Conservation (phyloP, 2,888 invertebrate genomes). For the Euplagia quadripunctaria region DNA sequence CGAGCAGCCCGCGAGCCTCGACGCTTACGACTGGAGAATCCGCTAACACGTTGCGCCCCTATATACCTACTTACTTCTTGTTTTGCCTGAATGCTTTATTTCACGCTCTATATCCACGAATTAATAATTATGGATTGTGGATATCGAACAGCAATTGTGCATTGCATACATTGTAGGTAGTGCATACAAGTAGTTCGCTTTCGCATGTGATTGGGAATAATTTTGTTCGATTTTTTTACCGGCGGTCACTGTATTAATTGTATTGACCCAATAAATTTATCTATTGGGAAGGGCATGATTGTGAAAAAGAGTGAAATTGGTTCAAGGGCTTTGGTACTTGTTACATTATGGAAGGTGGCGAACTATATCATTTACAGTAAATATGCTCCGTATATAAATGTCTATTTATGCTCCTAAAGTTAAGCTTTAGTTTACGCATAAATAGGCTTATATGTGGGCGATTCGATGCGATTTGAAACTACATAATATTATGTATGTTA, state of each 20-base stretch:
- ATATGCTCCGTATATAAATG: not conserved
- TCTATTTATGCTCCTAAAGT: not conserved
- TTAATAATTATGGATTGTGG: conserved; percentile 78
- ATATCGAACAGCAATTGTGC: conserved; percentile 61
- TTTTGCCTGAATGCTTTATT: conserved; percentile 80
- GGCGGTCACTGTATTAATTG: conserved; percentile 47
- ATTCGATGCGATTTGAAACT: not conserved
- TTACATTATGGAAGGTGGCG: conserved; percentile 10
- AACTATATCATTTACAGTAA: not conserved
- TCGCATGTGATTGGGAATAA: conserved; percentile 56
- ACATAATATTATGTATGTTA: not conserved
- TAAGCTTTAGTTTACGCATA: not conserved
- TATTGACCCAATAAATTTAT: conserved; percentile 68
- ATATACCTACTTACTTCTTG: conserved; percentile 81
- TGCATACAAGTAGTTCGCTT: conserved; percentile 12
- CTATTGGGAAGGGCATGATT: conserved; percentile 63
- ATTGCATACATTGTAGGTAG: conserved; percentile 37
- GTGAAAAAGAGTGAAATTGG: conserved; percentile 67
- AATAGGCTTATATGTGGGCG: not conserved
- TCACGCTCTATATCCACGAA: conserved; percentile 85
- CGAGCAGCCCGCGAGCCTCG: conserved; percentile 65
- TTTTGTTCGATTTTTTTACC: conserved; percentile 67
- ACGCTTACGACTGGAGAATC: conserved; percentile 71
- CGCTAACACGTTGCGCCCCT: conserved; percentile 73
- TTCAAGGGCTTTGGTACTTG: conserved; percentile 61